These are phyloP conservation scores for Cephalophus harveyi DNA, from an alignment of 2,113 vertebrate species.

Conservation along the genomic window DNA sequence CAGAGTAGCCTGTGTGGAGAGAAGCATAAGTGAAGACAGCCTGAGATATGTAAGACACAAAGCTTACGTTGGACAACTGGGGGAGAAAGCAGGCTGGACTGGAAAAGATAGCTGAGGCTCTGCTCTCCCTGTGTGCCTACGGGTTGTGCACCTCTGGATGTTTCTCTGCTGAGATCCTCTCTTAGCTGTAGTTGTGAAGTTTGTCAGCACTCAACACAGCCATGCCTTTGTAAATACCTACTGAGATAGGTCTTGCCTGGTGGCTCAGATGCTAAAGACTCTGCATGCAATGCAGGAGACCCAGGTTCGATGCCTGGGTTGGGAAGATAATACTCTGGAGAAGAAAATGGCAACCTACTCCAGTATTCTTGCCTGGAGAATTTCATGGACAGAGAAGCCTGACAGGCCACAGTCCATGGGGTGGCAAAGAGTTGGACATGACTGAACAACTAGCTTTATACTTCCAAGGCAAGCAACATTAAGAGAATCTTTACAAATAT, in stretches of 20 bases:
- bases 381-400: background rate
- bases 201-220: background rate
- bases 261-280: background rate
- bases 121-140: background rate
- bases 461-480: background rate
- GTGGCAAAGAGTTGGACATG: background rate
- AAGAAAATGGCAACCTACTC: background rate
- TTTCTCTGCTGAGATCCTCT: background rate
- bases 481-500: background rate
- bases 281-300: background rate
- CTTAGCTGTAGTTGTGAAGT: background rate
- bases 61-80: constrained; percentile 23
- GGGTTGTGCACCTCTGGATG: background rate
- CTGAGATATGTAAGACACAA: background rate
- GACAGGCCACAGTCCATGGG: background rate
- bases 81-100: background rate
- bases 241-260: background rate
- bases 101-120: background rate
- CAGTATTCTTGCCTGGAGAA: background rate
- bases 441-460: background rate
- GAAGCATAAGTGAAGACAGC: background rate
- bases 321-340: background rate
- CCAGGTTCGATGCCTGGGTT: background rate
- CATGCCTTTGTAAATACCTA: background rate
- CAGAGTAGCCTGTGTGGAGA: background rate